These are phyloP conservation scores for Tholera decimalis DNA, from an alignment of 2,888 invertebrate species.

Conservation along the genomic window DNA sequence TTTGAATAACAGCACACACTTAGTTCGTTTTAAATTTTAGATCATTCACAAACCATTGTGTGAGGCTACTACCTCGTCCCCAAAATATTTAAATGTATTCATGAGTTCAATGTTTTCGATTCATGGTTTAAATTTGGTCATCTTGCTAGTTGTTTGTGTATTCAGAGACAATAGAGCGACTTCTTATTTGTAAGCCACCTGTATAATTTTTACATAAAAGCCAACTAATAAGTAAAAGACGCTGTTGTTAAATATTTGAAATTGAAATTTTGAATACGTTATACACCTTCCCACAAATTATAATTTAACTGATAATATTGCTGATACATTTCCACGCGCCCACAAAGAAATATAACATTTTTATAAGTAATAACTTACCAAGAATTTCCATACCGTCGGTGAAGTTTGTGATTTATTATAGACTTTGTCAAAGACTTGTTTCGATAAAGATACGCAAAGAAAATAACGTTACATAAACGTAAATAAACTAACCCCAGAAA, in stretches of 20 bases:
- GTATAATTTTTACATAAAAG: conserved; percentile 1
- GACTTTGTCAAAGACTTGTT: conserved; percentile 7
- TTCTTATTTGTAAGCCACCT: conserved; percentile 38
- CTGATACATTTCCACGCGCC: conserved; percentile 4
- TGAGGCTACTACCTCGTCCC: conserved; percentile 47
- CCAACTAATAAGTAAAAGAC: conserved; percentile 1
- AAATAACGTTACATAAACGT: conserved; percentile 8
- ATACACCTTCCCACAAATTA: conserved; percentile 4
- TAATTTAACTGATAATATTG: conserved; percentile 9
- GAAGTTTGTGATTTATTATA: conserved; percentile 43
- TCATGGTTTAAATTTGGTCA: conserved; percentile 63
- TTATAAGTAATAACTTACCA: conserved; percentile 15
- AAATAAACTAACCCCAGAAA: neutral
- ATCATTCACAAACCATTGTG: conserved; percentile 67
- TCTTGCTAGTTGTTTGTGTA: conserved; percentile 49
- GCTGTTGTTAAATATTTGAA: conserved; percentile 9
- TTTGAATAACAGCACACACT: conserved; percentile 46
- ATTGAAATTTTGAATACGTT: conserved; percentile 26
- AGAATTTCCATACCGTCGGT: conserved; percentile 13
- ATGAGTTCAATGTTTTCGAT: conserved; percentile 64
- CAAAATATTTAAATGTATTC: conserved; percentile 76
- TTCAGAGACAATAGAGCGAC: conserved; percentile 39
- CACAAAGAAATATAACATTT: conserved; percentile 22
- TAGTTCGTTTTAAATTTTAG: conserved; percentile 66
- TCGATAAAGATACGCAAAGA: neutral